Base-by-base conservation (phyloP, 2,113 vertebrate genomes). In the Salvelinus fontinalis region DNA sequence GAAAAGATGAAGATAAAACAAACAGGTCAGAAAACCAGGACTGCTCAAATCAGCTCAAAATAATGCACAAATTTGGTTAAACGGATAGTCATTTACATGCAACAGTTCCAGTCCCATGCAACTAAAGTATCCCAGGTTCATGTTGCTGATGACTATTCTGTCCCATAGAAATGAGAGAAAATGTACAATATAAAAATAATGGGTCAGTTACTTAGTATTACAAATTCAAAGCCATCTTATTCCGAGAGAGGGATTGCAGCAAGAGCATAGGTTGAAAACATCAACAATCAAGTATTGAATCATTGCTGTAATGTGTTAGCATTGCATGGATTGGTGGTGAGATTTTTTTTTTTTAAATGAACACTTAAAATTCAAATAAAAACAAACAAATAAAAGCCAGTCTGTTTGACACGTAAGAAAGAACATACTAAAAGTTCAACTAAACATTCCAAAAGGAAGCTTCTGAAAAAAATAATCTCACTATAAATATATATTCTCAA, bases 401-500 rank as follows among this genome's bases (percentile, higher is more conserved):
- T 89, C 85, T 81, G 86, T 81, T 74, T n/a, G 85, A 90, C 87
- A 34, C 34, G 34, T 34, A 34, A 8, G 87, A 92, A 91, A 92
- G 84, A 92, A 91, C 91, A 91, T 90, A 89, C 86, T 87, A 90
- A 86, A 86, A 82, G 85, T 72, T 85, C 70, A 89, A 89, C 87
- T 85, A 89, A 92, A 92, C 85, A 81, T 89, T 85, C 82, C 86
- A 87, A 83, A 83, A 82, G 72, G 78, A 89, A 89, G 86, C 78
- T 74, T 85, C 83, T 83, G 77, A 90, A 90, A 85, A 86, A 34
- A 34, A 34, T 1, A 85, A 85, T 84, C 78, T 85, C 84, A 83
- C 88, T 92, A 90, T 87, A 92, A 90, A 93, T 92, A 92, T 92
- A 92, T 78, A 91, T 84, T 91, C 80, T 89, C 82, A 89, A 90